Conservation (phyloP, 2,888 invertebrate species). For the Drosophila leonis region DNA sequence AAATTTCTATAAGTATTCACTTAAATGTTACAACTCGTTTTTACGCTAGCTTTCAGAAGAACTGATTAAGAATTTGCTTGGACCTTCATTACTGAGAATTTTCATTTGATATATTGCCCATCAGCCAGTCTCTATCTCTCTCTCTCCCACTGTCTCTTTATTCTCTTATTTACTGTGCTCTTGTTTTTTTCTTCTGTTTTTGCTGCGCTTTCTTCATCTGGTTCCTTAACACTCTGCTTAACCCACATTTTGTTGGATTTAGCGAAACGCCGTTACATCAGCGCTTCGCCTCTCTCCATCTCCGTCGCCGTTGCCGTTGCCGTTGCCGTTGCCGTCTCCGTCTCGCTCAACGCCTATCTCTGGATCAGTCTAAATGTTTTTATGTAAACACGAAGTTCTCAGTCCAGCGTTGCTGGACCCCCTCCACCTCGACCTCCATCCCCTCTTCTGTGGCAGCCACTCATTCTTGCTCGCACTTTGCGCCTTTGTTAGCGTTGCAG, state of each 20-base stretch:
- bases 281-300: background rate
- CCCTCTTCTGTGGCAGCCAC: background rate
- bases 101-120: slow-evolving; percentile 4
- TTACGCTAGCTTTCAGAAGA: background rate
- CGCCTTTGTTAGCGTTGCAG: slow-evolving; percentile 74
- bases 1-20: too few species aligned
- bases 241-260: slow-evolving; percentile 55
- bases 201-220: slow-evolving; percentile 15
- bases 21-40: background rate
- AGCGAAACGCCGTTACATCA: slow-evolving; percentile 7
- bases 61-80: slow-evolving; percentile 3
- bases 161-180: background rate
- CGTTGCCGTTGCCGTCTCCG: background rate
- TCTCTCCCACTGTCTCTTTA: background rate
- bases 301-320: background rate
- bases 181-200: background rate
- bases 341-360: slow-evolving; percentile 38
- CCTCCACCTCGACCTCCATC: background rate
- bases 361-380: slow-evolving; percentile 73
- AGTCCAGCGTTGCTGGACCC: slow-evolving; percentile 4
- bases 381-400: slow-evolving; percentile 66
- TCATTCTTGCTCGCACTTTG: slow-evolving; percentile 53
- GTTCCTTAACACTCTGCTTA: slow-evolving; percentile 44
- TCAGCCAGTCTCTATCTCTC: background rate
- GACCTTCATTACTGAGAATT: background rate